A percentile compares a stretch with the other conserved stretches of the same genome.
These are phyloP conservation scores for Murina feae DNA, from an alignment of 2,113 vertebrate species.

Conservation along the genomic window DNA sequence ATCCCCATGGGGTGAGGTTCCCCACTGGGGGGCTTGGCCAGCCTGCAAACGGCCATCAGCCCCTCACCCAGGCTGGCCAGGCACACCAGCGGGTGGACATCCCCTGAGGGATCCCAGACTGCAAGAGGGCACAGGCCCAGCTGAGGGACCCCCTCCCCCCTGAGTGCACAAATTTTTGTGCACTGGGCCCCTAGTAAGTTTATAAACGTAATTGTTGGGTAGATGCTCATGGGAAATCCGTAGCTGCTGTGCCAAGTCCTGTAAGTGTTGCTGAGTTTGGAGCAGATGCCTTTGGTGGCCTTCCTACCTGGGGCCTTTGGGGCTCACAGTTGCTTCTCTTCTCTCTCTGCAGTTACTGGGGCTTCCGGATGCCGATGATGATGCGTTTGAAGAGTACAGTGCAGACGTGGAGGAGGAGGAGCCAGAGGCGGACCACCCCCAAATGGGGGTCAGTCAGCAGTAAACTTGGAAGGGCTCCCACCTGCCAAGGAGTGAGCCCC, in stretches of 20 bases:
- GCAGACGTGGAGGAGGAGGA: slow-evolving; percentile 97
- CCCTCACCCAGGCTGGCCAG: too few species aligned
- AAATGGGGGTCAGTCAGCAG: slow-evolving; percentile 99
- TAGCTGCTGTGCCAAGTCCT: neutral
- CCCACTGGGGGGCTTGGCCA: too few species aligned
- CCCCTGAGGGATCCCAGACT: too few species aligned
- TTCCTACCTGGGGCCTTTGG: neutral
- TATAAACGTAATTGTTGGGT: neutral
- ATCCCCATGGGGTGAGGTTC: too few species aligned
- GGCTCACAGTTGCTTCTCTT: slow-evolving; percentile 41
- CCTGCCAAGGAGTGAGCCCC: slow-evolving; percentile 65
- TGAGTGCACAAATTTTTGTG: too few species aligned
- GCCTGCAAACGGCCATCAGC: too few species aligned
- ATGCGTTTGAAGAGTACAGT: slow-evolving; percentile 97
- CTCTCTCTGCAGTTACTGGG: slow-evolving; percentile 89
- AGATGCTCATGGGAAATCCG: neutral
- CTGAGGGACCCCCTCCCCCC: too few species aligned
- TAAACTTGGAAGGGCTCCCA: slow-evolving; percentile 76
- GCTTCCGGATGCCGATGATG: slow-evolving; percentile 95
- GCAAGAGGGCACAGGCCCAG: too few species aligned
- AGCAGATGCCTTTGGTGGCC: neutral
- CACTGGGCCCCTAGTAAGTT: too few species aligned
- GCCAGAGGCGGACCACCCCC: slow-evolving; percentile 96
- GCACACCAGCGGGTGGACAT: too few species aligned
- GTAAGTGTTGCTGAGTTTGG: neutral